Conservation (phyloP, 2,888 invertebrate genomes). For the Zeuzera pyrina region DNA sequence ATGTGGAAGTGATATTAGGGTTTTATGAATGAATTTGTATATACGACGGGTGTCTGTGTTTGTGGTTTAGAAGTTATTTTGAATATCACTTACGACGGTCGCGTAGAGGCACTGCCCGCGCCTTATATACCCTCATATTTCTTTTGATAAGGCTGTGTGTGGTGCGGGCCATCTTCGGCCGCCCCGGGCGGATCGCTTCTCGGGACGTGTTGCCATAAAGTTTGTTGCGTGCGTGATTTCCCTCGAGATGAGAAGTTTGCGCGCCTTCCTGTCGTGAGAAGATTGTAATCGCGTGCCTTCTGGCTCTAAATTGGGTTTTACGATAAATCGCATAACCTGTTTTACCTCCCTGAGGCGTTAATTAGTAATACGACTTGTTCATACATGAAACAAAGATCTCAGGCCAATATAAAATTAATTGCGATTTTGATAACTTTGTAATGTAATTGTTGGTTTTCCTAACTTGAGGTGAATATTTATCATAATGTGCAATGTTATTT, state of each 20-base stretch:
- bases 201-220: slow-evolving; percentile 72
- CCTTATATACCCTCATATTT: slow-evolving; percentile 49
- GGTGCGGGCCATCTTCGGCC: slow-evolving; percentile 50
- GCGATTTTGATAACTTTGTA: background rate
- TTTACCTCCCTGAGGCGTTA: slow-evolving; percentile 59
- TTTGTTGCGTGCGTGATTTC: slow-evolving; percentile 74
- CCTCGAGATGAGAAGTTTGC: slow-evolving; percentile 72
- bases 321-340: slow-evolving; percentile 66
- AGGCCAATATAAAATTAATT: slow-evolving; percentile 17
- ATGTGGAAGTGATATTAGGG: slow-evolving; percentile 45
- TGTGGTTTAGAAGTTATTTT: slow-evolving; percentile 29
- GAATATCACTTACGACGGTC: slow-evolving; percentile 27
- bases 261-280: slow-evolving; percentile 73
- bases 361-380: slow-evolving; percentile 58
- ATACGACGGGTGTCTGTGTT: slow-evolving; percentile 33
- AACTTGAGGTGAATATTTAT: no score
- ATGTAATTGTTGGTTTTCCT: background rate
- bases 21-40: slow-evolving; percentile 31
- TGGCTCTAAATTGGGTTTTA: slow-evolving; percentile 69
- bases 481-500: no score
- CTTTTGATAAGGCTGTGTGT: slow-evolving; percentile 57
- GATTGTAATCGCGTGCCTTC: slow-evolving; percentile 72
- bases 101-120: slow-evolving; percentile 64
- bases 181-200: slow-evolving; percentile 64
- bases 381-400: slow-evolving; percentile 47